These are phyloP conservation scores for Drosophila mayri DNA, from an alignment of 1,140 invertebrate genomes.

Conservation along the genomic window DNA sequence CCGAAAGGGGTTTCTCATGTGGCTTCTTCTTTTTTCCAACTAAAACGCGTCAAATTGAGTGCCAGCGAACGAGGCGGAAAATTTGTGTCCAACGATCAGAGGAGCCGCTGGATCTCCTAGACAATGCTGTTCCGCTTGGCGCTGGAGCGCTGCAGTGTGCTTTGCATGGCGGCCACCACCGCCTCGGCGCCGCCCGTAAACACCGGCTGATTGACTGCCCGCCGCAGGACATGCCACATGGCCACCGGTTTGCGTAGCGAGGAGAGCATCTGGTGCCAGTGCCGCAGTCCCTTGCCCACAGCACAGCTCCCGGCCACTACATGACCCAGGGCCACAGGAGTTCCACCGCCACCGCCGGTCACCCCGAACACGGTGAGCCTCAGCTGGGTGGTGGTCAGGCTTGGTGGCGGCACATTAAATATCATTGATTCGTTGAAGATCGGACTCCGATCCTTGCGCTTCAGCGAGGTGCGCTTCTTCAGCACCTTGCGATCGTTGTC, in stretches of 20 bases:
- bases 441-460: constrained; percentile 89
- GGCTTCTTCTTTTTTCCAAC: constrained; percentile 14
- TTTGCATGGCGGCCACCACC: constrained; percentile 80
- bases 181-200: constrained; percentile 79
- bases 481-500: constrained; percentile 91
- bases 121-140: constrained; percentile 82
- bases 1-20: constrained; percentile 1
- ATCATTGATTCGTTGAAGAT: constrained; percentile 94
- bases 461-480: constrained; percentile 91
- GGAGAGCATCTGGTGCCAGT: constrained; percentile 94
- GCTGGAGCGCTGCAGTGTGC: constrained; percentile 60
- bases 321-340: constrained; percentile 88
- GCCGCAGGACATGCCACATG: constrained; percentile 93
- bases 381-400: constrained; percentile 89
- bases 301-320: constrained; percentile 90
- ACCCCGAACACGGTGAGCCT: constrained; percentile 90
- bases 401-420: constrained; percentile 90
- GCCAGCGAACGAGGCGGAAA: constrained; percentile 10
- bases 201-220: constrained; percentile 75
- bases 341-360: constrained; percentile 85
- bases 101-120: constrained; percentile 12
- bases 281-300: constrained; percentile 89
- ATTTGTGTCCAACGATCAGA: constrained; percentile 13
- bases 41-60: constrained; percentile 16
- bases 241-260: constrained; percentile 92